Percentiles rank a stretch among this genome's conserved stretches.
phyloP scores from a whole-genome alignment of 1,140 invertebrate species.

The Leptestheria dahalacensis region DNA sequence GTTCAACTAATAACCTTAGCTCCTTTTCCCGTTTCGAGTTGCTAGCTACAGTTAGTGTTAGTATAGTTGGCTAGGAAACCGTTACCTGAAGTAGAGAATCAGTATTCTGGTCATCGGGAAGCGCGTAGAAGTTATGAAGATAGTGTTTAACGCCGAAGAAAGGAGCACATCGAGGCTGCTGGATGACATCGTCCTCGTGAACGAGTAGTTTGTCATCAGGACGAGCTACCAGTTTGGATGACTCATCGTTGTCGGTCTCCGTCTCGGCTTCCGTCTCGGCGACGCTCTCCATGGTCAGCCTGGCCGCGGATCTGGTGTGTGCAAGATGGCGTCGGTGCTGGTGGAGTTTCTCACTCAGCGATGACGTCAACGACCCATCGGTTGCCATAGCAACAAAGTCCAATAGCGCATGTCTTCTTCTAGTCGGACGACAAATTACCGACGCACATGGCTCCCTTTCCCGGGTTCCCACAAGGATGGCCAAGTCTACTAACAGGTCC shows the following conservation, averaged over 20 bases:
- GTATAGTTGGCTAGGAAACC: background rate
- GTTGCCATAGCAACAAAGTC: background rate
- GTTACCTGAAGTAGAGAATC: background rate
- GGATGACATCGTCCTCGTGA: background rate
- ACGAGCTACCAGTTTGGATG: background rate
- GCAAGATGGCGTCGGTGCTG: background rate
- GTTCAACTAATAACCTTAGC: too few relatives aligned
- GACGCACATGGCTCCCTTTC: too few relatives aligned
- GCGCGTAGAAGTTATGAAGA: constrained; percentile 8
- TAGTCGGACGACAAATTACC: too few relatives aligned
- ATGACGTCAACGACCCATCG: background rate
- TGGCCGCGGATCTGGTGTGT: background rate
- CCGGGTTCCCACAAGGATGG: too few relatives aligned
- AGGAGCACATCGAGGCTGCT: background rate
- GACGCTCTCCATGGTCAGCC: background rate
- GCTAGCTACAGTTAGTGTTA: background rate
- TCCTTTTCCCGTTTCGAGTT: too few relatives aligned
- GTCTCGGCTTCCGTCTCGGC: background rate
- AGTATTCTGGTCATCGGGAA: constrained; percentile 4
- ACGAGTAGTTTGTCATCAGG: background rate
- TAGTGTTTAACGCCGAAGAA: constrained; percentile 12
- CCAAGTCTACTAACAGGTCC: too few relatives aligned
- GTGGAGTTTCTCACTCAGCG: background rate
- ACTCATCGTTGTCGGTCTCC: background rate
- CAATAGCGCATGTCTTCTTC: background rate